These are phyloP conservation scores for Symphodus melops DNA, from an alignment of 2,113 vertebrate species.

Conservation along the genomic window DNA sequence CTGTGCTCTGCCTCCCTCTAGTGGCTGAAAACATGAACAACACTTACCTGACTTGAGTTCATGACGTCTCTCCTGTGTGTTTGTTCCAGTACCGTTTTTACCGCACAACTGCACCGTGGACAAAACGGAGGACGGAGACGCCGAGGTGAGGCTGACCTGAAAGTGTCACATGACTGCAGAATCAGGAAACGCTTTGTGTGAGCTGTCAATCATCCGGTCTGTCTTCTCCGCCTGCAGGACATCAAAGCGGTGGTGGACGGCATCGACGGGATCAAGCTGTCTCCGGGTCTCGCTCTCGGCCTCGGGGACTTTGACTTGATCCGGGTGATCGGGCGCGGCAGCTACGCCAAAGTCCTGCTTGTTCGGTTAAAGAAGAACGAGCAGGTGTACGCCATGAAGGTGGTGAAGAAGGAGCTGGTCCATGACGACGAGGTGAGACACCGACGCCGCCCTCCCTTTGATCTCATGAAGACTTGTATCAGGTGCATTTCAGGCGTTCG, in stretches of 20 bases:
- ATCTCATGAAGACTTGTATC: too few relatives aligned
- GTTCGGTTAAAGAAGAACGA: constrained; percentile 97
- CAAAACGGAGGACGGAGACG: constrained; percentile 86
- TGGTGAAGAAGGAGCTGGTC: constrained; percentile 98
- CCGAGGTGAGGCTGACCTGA: too few relatives aligned
- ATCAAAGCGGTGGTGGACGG: constrained; percentile 95
- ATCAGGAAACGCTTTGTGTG: too few relatives aligned
- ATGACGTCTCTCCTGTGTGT: background rate
- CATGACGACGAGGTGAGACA: constrained; percentile 94
- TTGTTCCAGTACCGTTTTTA: constrained; percentile 87
- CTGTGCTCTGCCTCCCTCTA: constrained; percentile 66
- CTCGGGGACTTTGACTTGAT: constrained; percentile 97
- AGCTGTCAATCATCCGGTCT: too few relatives aligned
- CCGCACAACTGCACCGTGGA: constrained; percentile 90
- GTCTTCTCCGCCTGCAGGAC: constrained; percentile 79
- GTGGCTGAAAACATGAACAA: constrained; percentile 35
- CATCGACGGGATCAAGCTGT: constrained; percentile 95
- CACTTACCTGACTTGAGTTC: background rate
- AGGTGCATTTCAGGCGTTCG: too few relatives aligned
- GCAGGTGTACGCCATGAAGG: constrained; percentile 97
- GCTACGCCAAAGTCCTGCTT: constrained; percentile 98
- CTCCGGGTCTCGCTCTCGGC: constrained; percentile 90
- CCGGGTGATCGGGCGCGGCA: constrained; percentile 95
- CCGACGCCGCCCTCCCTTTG: too few relatives aligned
- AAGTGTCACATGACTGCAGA: too few relatives aligned